Evolutionary conservation across 2,888 invertebrate genomes (phyloP).

Genomic region (Campoplex capitator): DNA sequence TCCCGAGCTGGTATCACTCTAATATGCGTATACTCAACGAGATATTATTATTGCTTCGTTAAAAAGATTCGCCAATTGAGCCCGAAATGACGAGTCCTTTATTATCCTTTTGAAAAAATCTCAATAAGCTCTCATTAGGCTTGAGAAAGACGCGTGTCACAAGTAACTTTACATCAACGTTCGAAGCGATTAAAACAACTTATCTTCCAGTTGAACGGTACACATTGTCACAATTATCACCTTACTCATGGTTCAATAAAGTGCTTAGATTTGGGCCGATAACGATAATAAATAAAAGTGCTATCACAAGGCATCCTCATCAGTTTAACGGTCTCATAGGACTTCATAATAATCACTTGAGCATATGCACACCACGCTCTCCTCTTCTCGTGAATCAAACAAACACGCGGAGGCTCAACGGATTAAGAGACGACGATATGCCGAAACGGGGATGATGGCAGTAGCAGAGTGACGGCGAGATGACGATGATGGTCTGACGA

Average conservation of each 20-base stretch:
- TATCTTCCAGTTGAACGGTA: neutral
- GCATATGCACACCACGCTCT: slow-evolving; percentile 43
- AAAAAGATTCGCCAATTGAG: neutral
- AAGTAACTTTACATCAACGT: neutral
- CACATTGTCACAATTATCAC: neutral
- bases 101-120: neutral
- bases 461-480: slow-evolving; percentile 45
- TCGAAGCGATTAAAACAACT: slow-evolving; percentile 10
- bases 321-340: slow-evolving; percentile 31
- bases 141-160: neutral
- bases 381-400: neutral
- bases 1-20: neutral
- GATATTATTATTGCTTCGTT: slow-evolving; percentile 42
- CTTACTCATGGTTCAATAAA: slow-evolving; percentile 33
- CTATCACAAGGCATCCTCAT: slow-evolving; percentile 18
- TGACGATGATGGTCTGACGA: slow-evolving; percentile 44
- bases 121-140: neutral
- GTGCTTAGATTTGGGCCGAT: slow-evolving; percentile 8
- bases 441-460: slow-evolving; percentile 35
- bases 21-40: slow-evolving; percentile 16
- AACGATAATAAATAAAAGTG: slow-evolving; percentile 30
- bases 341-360: slow-evolving; percentile 39
- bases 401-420: slow-evolving; percentile 30
- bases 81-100: slow-evolving; percentile 11
- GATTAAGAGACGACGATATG: slow-evolving; percentile 11